phyloP scores from a whole-genome alignment of 2,888 invertebrate species.

The Horisme vitalbata region DNA sequence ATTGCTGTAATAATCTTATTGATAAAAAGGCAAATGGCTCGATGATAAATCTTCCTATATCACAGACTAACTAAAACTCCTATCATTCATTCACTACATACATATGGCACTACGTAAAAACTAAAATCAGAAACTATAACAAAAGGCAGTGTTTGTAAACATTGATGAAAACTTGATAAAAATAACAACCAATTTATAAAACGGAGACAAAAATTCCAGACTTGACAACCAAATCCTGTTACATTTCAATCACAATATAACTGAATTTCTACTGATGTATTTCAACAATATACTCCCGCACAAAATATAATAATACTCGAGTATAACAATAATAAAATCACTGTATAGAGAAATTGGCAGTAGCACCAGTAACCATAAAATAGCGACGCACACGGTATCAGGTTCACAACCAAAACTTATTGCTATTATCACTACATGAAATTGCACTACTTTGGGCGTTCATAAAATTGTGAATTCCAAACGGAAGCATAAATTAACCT shows the following conservation, averaged over 20 bases:
- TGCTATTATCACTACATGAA: conserved; percentile 78
- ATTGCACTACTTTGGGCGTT: conserved; percentile 76
- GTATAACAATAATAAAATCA: conserved; percentile 75
- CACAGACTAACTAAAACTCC: conserved; percentile 78
- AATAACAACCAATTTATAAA: conserved; percentile 13
- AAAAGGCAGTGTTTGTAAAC: conserved; percentile 56
- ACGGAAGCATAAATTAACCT: conserved; percentile 61
- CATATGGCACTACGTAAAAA: conserved; percentile 71
- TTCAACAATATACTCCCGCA: conserved; percentile 68
- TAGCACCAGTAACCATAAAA: conserved; percentile 64
- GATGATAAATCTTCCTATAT: conserved; percentile 67
- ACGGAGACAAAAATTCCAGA: conserved; percentile 17
- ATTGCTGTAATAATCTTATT: conserved; percentile 36
- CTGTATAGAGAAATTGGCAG: conserved; percentile 65
- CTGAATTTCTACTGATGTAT: conserved; percentile 63
- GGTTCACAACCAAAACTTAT: conserved; percentile 81
- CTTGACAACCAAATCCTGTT: conserved; percentile 53
- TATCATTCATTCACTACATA: conserved; percentile 65
- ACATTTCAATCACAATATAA: conserved; percentile 81
- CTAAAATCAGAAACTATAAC: conserved; percentile 59
- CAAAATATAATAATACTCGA: conserved; percentile 74
- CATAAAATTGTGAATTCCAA: conserved; percentile 56
- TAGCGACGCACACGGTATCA: conserved; percentile 59
- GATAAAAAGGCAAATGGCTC: conserved; percentile 63
- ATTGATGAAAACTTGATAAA: conserved; percentile 22